These are phyloP conservation scores for Leptopilina boulardi DNA, from an alignment of 1,140 invertebrate genomes.

Conservation along the genomic window DNA sequence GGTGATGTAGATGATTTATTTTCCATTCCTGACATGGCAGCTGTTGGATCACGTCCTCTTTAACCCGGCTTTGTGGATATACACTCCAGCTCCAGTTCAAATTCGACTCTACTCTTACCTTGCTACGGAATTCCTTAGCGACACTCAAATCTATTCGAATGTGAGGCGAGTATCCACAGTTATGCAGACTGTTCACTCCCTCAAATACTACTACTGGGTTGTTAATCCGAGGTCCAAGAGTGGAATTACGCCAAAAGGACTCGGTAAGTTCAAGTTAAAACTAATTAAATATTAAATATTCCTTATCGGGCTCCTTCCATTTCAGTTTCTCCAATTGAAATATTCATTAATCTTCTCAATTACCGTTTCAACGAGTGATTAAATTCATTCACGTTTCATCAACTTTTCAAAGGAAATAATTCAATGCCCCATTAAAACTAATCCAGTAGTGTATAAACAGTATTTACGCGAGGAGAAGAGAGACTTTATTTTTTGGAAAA, in stretches of 20 bases:
- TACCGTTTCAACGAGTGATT: neutral
- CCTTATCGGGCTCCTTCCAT: neutral
- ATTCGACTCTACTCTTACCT: slow-evolving; percentile 97
- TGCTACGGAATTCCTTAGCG: slow-evolving; percentile 97
- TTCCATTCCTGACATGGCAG: slow-evolving; percentile 90
- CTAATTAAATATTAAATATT: slow-evolving; percentile 14
- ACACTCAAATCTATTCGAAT: slow-evolving; percentile 98
- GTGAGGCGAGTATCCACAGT: slow-evolving; percentile 97
- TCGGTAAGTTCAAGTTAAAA: slow-evolving; percentile 81
- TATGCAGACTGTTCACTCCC: slow-evolving; percentile 97
- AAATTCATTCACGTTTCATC: neutral
- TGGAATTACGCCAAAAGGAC: slow-evolving; percentile 94
- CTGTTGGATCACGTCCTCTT: slow-evolving; percentile 98
- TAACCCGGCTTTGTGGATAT: slow-evolving; percentile 99
- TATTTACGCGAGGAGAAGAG: too few species aligned
- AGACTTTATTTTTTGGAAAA: too few species aligned
- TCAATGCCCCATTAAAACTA: too few species aligned
- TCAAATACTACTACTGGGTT: slow-evolving; percentile 99
- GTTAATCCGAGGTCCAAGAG: slow-evolving; percentile 96
- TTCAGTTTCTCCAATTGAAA: neutral
- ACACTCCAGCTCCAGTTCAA: slow-evolving; percentile 97
- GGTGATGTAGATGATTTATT: slow-evolving; percentile 85
- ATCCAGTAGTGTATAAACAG: too few species aligned
- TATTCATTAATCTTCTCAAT: neutral
- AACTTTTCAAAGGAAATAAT: too few species aligned